Evolutionary conservation across 2,113 vertebrate genomes (phyloP), one percentile per base, ranked within the genome.

Genomic region (Nycticorax nycticorax): DNA sequence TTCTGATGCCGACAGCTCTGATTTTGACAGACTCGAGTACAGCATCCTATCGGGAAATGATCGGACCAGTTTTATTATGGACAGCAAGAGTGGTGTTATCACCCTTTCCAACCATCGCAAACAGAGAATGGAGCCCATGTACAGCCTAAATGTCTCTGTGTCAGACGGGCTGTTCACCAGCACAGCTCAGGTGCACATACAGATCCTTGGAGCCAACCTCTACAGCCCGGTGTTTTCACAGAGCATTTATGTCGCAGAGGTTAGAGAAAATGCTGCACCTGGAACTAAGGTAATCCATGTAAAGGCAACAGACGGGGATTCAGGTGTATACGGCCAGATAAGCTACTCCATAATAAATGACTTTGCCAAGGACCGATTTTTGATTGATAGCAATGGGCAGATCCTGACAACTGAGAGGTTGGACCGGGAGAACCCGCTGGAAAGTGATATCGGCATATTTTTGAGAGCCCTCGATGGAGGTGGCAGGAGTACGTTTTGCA

Each of bases 21-120:
- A 99, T 88, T 97, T 98, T 91, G 98, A 99, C 76, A 98, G 98
- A 26, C 92, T 99, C 89, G 98, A 99, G 50, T 99, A 99, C 83
- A 99, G 98, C 62, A 99, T 99, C 92, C 96, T 99, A 6, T 99
- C 99, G 50, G 99, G 99, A 91, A 99, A 99, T 64, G 99, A 99
- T 92, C 98, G 98, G 33, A 98, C 98, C 45, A 98, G 98, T 97
- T 99, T 99, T 96, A 45, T 99, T 37, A 99, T 99, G 98, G 98
- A 99, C 92, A 98, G 98, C 87, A 98, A 93, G 71, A 99, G 98
- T 0, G 99, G 99, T 6, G 83, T 99, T 68, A 99, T 99, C 89
- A 99, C 98, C 2, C 93, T 99, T 60, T 99, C 99, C 27, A 98
- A 98, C 91, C 99, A 99, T 83, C 98, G 98, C 26, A 99, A 99